A percentile compares a stretch with the other conserved stretches of the same genome.
Conservation (phyloP, 2,797 vertebrate genomes). For the Gallinago stenura region DNA sequence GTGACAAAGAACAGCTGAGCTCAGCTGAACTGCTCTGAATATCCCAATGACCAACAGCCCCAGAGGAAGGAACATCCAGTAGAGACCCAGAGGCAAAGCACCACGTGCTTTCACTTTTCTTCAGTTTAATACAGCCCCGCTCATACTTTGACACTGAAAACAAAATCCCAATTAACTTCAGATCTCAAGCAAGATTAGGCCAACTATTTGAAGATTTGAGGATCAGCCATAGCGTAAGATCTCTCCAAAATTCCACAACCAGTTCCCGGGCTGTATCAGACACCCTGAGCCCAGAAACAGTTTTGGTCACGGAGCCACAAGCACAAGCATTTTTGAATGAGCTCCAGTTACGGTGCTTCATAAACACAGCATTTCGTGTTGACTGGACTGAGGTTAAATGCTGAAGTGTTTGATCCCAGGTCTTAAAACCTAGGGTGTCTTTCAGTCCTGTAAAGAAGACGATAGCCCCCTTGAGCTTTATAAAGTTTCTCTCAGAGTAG, state of each 20-base stretch:
- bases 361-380: not conserved
- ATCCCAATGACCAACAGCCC: not conserved
- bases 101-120: not conserved
- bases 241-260: not conserved
- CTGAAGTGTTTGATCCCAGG: not conserved
- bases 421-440: not conserved
- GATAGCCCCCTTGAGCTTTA: not conserved
- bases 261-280: not conserved
- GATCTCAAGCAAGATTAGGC: not conserved
- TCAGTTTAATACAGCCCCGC: not conserved
- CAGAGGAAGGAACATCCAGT: not conserved
- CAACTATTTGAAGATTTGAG: not conserved
- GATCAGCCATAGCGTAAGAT: not conserved
- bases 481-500: not conserved
- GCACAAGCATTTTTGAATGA: not conserved
- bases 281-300: not conserved
- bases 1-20: slow-evolving; percentile 24
- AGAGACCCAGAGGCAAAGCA: not conserved
- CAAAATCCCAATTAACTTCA: not conserved
- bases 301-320: not conserved
- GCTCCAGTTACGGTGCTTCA: not conserved
- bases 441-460: not conserved
- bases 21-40: not conserved
- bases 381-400: not conserved
- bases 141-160: not conserved